Percentiles rank a stretch among this genome's conserved stretches.
Evolutionary conservation across 1,140 invertebrate genomes (phyloP).

Genomic region (Lordiphosa mommai): DNA sequence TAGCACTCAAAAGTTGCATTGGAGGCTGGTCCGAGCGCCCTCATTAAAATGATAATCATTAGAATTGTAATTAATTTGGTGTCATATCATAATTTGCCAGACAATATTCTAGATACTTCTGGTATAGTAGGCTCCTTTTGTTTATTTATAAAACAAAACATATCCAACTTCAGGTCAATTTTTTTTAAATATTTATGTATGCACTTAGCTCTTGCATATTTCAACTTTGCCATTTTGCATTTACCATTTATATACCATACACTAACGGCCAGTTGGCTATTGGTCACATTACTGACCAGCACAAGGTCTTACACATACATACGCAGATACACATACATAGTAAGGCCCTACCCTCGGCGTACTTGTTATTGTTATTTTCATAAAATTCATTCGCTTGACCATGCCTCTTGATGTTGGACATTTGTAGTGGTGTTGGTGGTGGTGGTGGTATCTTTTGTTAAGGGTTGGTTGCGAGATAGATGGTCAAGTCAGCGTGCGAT

Average conservation of each 20-base stretch:
- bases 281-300: constrained; percentile 63
- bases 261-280: constrained; percentile 21
- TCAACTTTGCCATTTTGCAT: constrained; percentile 43
- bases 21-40: too few species aligned
- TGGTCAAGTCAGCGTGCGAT: constrained; percentile 44
- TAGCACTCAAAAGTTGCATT: too few species aligned
- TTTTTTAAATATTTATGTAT: constrained; percentile 3
- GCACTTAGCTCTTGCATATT: constrained; percentile 24
- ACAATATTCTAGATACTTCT: too few species aligned
- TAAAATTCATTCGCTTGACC: constrained; percentile 46
- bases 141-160: too few species aligned
- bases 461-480: constrained; percentile 28
- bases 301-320: constrained; percentile 26
- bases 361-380: constrained; percentile 34
- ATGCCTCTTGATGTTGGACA: constrained; percentile 16
- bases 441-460: constrained; percentile 11
- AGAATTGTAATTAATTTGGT: too few species aligned
- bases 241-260: background rate
- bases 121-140: too few species aligned
- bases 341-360: constrained; percentile 3
- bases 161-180: too few species aligned
- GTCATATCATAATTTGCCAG: too few species aligned
- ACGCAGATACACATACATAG: background rate
- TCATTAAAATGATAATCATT: too few species aligned
- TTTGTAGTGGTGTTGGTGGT: constrained; percentile 19